Evolutionary conservation across 2,888 invertebrate species (phyloP), one percentile per base, ranked within the genome.

Genomic region (Sylvicola fuscatus): DNA sequence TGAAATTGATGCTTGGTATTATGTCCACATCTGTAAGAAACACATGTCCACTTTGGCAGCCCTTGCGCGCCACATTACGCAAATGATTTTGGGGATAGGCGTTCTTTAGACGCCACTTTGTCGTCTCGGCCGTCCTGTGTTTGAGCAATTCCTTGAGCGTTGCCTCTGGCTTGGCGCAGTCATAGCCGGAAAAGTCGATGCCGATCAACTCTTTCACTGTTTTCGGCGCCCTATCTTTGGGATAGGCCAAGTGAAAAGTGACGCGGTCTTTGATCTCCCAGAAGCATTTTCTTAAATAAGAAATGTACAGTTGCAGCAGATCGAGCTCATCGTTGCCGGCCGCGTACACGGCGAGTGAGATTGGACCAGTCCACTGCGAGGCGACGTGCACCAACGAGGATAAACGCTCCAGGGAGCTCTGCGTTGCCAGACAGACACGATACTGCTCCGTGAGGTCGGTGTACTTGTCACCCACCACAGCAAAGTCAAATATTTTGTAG

Each of bases 81-180:
- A 89, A 61, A 49, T 86, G 83, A 51, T 89, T 90, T 58, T 89
- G 89, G 1, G 89, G 89, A 52, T 89, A 89, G 0, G 78, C 72
- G 49, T 79, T 70, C 39, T 72, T 69, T 32, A 71, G 62, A 36
- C 81, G 62, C 84, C 84, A 84, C 36, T 69, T 67, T 3, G 68
- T 61, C 3, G 77, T 75, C 35, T 73, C 71, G 1, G 62, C 55
- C 2, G 69, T 62, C 27, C 78, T 60, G 14, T 65, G 59, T 37
- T 67, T 71, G 3, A 74, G 54, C 12, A 82, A 58, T 31, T 62
- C 57, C 39, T 64, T 64, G 21, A 78, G 50, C 1, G 68, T 68
- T 14, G 70, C 60, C 34, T 81, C 76, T 1, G 75, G 76, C 39
- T 70, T 67, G 21, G 68, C 66, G 49, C 87, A 87, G 44, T 75